phyloP scores from a whole-genome alignment of 1,140 invertebrate species.

The Eulimnadia texana region DNA sequence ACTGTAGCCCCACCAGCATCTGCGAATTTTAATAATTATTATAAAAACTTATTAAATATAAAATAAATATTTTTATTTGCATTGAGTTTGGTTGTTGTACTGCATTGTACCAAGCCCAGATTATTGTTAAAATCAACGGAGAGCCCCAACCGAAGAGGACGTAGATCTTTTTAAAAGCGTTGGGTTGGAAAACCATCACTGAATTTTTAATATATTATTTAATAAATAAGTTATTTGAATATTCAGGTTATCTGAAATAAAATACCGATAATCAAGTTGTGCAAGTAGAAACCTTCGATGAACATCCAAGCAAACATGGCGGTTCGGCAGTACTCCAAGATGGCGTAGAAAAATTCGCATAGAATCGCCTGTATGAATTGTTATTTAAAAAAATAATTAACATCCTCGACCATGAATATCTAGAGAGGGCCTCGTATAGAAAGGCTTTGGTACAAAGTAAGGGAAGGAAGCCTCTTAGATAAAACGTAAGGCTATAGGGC shows the following conservation, averaged over 20 bases:
- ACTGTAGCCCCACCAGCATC: constrained; percentile 36
- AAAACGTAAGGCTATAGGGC: no score
- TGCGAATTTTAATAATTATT: no score
- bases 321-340: constrained; percentile 41
- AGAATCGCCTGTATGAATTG: constrained; percentile 29
- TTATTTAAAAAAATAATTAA: not conserved
- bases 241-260: no score
- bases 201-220: constrained; percentile 16
- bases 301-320: constrained; percentile 47
- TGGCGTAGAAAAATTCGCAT: constrained; percentile 37
- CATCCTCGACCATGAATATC: no score
- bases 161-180: constrained; percentile 25
- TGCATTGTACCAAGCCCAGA: constrained; percentile 29
- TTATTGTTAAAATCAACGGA: constrained; percentile 29
- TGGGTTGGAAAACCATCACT: constrained; percentile 33
- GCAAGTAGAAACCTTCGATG: constrained; percentile 39
- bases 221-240: no score
- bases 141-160: constrained; percentile 38
- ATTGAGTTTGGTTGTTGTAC: constrained; percentile 12
- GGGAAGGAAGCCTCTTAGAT: no score
- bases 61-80: no score
- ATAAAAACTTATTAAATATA: no score
- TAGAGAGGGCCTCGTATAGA: no score
- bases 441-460: no score
- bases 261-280: constrained; percentile 32